Evolutionary conservation across 2,113 vertebrate genomes (phyloP).

Genomic region (Laticauda colubrina): DNA sequence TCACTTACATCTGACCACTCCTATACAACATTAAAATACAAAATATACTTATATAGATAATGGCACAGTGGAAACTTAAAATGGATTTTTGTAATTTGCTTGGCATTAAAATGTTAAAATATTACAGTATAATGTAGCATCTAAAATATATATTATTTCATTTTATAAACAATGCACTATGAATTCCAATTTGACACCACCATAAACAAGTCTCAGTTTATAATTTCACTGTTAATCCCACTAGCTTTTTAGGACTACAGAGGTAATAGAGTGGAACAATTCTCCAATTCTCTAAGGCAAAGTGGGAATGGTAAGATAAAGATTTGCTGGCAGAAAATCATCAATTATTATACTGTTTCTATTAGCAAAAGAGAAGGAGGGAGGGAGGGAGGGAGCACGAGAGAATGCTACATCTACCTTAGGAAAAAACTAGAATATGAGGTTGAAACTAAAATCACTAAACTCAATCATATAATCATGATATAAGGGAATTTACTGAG

Average conservation of each 20-base stretch:
- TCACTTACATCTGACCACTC: constrained; percentile 94
- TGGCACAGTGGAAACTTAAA: not conserved
- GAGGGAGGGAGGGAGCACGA: not conserved
- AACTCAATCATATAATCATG: not conserved
- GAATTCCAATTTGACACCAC: not conserved
- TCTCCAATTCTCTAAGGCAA: not conserved
- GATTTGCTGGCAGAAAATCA: not conserved
- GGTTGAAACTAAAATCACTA: not conserved
- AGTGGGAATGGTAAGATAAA: not conserved
- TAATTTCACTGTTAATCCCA: not conserved
- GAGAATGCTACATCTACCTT: not conserved
- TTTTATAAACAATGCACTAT: not conserved
- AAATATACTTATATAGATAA: not conserved
- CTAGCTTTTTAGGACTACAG: not conserved
- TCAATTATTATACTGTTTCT: not conserved
- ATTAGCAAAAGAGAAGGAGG: not conserved
- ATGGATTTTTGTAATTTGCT: not conserved
- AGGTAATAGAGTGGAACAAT: not conserved
- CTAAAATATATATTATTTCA: not conserved
- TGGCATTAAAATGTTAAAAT: not conserved
- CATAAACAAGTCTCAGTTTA: not conserved
- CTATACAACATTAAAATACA: constrained; percentile 63
- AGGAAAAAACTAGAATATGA: not conserved
- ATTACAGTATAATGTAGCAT: not conserved
- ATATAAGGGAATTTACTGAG: not conserved